Evolutionary conservation across 2,113 vertebrate species (phyloP).

Genomic region (Callipepla californica): DNA sequence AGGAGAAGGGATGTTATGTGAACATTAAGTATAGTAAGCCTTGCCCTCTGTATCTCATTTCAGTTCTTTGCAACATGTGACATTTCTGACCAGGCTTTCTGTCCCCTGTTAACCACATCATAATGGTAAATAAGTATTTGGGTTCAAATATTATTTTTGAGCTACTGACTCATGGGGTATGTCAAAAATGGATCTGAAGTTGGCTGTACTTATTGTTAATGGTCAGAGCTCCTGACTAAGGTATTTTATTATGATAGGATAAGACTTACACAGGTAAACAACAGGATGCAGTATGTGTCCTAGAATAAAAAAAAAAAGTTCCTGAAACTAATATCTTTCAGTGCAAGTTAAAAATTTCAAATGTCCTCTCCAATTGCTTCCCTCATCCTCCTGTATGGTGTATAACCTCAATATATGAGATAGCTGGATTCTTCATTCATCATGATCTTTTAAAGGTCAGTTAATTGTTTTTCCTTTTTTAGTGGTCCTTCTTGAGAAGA

Average conservation of each 20-base stretch:
- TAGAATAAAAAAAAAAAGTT: not conserved
- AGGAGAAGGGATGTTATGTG: not conserved
- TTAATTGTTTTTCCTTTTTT: not conserved
- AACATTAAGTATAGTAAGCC: not conserved
- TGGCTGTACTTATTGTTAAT: not conserved
- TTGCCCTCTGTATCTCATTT: conserved; percentile 11
- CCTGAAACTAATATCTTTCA: not conserved
- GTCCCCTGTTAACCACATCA: not conserved
- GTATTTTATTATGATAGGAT: not conserved
- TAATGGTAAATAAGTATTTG: conserved; percentile 19
- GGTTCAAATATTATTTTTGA: conserved; percentile 18
- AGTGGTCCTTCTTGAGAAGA: not conserved
- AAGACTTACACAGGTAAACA: not conserved
- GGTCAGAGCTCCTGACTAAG: not conserved
- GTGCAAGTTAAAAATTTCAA: not conserved
- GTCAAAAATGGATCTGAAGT: not conserved
- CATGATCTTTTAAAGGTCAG: not conserved
- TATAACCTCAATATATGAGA: not conserved
- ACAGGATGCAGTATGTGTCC: not conserved
- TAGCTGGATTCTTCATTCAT: not conserved
- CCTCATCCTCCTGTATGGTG: not conserved
- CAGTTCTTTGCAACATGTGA: not conserved
- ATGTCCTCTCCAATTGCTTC: not conserved
- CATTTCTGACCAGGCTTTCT: conserved; percentile 19
- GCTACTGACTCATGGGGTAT: not conserved